phyloP scores from a whole-genome alignment of 2,888 invertebrate species.

The Rhaphigaster nebulosa region DNA sequence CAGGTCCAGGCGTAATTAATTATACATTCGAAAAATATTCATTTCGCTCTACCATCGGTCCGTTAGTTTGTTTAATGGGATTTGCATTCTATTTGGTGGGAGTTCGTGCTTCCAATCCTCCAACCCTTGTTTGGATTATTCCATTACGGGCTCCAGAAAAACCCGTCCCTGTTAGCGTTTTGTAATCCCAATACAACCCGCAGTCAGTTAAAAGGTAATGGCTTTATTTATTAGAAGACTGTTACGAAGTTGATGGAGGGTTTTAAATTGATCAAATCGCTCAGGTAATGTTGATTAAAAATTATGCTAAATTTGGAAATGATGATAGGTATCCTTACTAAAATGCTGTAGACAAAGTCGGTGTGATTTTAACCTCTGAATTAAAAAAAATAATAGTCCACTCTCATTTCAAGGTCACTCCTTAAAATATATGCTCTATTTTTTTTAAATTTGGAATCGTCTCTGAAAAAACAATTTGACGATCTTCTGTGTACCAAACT shows the following conservation, averaged over 20 bases:
- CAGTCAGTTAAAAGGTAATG: not conserved
- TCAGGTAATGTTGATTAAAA: not conserved
- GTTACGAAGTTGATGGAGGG: not conserved
- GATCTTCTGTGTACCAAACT: no score
- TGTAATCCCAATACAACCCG: conserved; percentile 18
- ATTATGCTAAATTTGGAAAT: not conserved
- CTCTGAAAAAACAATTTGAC: no score
- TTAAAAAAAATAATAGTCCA: no score
- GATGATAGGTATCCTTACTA: no score
- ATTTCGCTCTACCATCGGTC: conserved; percentile 22
- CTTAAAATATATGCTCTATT: no score
- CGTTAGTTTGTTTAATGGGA: conserved; percentile 57
- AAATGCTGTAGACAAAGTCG: no score
- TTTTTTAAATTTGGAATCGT: no score
- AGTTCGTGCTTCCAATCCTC: conserved; percentile 5
- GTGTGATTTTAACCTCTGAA: no score
- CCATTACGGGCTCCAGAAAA: not conserved
- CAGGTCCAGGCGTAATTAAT: conserved; percentile 45
- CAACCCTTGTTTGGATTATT: conserved; percentile 33
- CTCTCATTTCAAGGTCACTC: no score
- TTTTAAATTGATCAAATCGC: not conserved
- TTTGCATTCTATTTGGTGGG: conserved; percentile 46
- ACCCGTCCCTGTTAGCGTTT: not conserved
- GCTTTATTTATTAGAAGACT: not conserved
- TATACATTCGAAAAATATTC: conserved; percentile 57